Base-by-base conservation (phyloP, 2,113 vertebrate genomes). In the Forbesichthys papilliferus region DNA sequence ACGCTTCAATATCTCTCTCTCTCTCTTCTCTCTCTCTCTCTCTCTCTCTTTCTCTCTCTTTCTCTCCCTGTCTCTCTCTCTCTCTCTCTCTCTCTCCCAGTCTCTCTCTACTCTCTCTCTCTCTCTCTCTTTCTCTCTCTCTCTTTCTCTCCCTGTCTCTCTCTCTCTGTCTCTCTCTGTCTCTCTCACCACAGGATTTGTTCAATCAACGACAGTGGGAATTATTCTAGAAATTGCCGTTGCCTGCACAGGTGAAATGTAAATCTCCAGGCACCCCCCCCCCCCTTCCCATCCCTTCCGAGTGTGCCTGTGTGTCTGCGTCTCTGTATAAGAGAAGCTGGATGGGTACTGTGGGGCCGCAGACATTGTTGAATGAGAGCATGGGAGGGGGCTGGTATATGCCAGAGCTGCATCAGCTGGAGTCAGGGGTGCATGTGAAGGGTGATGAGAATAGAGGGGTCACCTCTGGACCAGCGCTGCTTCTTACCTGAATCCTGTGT, bases 211-310 rank as follows among this genome's bases (percentile, higher is more conserved):
- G 73, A 78, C 66, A 73, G 76, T 73, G 69, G 73, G 84, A 85
- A 84, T 88, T 82, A 88, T 88, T 90, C 90, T 91, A 90, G 69
- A 83, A 84, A 89, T 84, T 78, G 60, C 65, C 57, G 63, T 61
- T 48, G 69, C 61, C 34, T 12, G 4, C 49, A 34, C 1, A 75
- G 74, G 82, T 82, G 72, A 80, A 80, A 87, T 83, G 69, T 71
- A 78, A 83, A 83, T 87, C 69, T 76, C 66, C 16, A 14, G n/a
- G 57, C 48, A 27, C 11, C 42, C 57, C 9, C 33, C 2, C 33
- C 16, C 16, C 16, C 16, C 16, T 16, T 16, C 16, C 13, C 47
- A 52, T 65, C 66, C 66, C 61, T 47, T 63, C 65, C 12, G n/a
- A 62, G 61, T 47, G 55, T 48, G 64, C 18, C 20, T 68, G 72